Evolutionary conservation across 2,797 vertebrate genomes (phyloP), one percentile per base, ranked within the genome.

Genomic region (Pagetopsis macropterus): DNA sequence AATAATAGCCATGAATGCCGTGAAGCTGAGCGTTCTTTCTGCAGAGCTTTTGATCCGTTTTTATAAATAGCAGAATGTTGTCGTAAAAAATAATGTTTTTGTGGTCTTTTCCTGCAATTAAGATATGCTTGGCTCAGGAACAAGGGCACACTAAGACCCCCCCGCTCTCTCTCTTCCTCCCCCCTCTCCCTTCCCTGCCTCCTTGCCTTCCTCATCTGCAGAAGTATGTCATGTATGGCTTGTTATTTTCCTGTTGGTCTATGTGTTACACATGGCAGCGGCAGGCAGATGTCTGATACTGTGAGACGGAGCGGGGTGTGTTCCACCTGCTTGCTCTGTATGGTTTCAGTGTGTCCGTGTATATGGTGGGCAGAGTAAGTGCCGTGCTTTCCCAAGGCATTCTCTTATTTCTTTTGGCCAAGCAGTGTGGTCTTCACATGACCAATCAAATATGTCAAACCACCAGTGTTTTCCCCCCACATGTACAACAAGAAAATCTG

Each of bases 361-460:
- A 61, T 72, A 71, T 31, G 79, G 76, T 79, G 85, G 81, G 80
- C 73, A 83, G 64, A 72, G 64, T 12, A 71, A 84, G 72, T 74
- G 77, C 70, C 58, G 33, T 78, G 72, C 65, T 83, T 81, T 87
- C 83, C 78, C 76, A 76, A 82, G 69, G 70, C 86, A 44, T 85
- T 85, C 84, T 86, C 79, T 72, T 60, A 78, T 81, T 88, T 80
- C 75, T 86, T 71, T 78, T 59, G 78, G 78, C 89, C 91, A 78
- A 76, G 79, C 88, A 60, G 89, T 94, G 93, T 93, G 93, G 92
- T 94, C 92, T 92, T 92, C 89, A 92, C 88, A 89, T 92, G 91
- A 93, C 93, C 92, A 90, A 93, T 93, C 93, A 93, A 93, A 92
- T 83, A 92, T 91, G 91, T 93, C 91, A 91, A 91, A 85, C 89